Base-by-base conservation (phyloP, 2,888 invertebrate genomes). In the Sisyra nigra region DNA sequence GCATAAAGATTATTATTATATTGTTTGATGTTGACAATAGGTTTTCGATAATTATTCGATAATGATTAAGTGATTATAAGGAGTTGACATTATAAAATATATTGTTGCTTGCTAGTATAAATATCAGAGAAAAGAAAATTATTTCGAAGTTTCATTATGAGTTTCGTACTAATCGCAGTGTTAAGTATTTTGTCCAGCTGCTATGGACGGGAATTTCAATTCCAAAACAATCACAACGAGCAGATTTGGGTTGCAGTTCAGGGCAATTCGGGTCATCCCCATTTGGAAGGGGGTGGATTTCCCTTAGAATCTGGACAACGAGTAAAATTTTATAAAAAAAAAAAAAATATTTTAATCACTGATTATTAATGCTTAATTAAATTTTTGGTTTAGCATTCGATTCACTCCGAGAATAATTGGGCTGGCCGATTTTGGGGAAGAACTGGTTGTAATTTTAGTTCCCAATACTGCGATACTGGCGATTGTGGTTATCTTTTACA, bases 361-460 rank as follows among this genome's bases (percentile, higher is more conserved):
- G 36, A 30, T 13, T 18, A 13, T 6, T 10, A n/a, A n/a, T n/a
- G n/a, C n/a, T n/a, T n/a, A n/a, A n/a, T n/a, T n/a, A n/a, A 17
- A 24, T 40, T 13, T 13, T 4, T 13, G 17, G 7, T 18, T 17
- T 17, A 53, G 52, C 42, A 43, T 30, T 47, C 48, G 6, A 37
- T 57, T 2, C 13, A 48, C 14, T 51, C 56, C 3, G 51, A 56
- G 7, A 53, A 55, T 14, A 50, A 56, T 24, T 65, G 65, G 65
- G 57, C 58, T 4, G 65, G 65, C 6, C 51, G 62, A 13, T 57
- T 66, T 48, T 67, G 67, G 66, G 61, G 57, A 2, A 54, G 65
- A 44, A 65, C 66, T 4, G 60, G 57, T 45, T 67, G 67, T 47
- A 11, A 32, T 40, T 31, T 10, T 3, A 19, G 46, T 3, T 44